Conservation (phyloP, 2,113 vertebrate species). For the Hypanus sabinus region DNA sequence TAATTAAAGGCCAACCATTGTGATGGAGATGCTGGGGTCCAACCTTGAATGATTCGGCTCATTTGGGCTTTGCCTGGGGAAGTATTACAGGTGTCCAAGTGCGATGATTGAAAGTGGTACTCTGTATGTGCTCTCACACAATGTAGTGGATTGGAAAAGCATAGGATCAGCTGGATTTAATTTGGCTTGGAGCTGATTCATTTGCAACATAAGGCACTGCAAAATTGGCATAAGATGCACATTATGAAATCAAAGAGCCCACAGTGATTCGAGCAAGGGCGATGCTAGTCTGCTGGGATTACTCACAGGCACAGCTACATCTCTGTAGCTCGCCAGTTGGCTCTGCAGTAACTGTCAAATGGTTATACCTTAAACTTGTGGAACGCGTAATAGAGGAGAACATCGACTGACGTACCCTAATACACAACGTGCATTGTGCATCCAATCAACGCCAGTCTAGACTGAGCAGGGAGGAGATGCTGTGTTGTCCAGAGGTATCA, state of each 20-base stretch:
- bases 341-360: not conserved
- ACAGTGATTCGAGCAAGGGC: not conserved
- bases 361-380: not conserved
- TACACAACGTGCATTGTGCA: not conserved
- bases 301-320: not conserved
- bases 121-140: not conserved
- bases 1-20: not conserved
- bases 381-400: not conserved
- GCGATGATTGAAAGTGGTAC: not conserved
- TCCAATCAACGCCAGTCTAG: not conserved
- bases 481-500: not conserved
- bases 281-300: not conserved
- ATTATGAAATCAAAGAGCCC: not conserved
- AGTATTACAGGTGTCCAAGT: not conserved
- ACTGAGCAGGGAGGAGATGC: not conserved
- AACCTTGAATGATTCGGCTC: not conserved
- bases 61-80: not conserved
- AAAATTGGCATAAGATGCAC: not conserved
- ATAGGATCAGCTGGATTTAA: not conserved
- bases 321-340: not conserved
- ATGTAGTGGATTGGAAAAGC: not conserved
- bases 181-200: not conserved
- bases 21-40: not conserved
- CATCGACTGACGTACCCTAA: not conserved
- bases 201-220: not conserved